Conservation (phyloP, 2,888 invertebrate species). For the Drosophila dives region DNA sequence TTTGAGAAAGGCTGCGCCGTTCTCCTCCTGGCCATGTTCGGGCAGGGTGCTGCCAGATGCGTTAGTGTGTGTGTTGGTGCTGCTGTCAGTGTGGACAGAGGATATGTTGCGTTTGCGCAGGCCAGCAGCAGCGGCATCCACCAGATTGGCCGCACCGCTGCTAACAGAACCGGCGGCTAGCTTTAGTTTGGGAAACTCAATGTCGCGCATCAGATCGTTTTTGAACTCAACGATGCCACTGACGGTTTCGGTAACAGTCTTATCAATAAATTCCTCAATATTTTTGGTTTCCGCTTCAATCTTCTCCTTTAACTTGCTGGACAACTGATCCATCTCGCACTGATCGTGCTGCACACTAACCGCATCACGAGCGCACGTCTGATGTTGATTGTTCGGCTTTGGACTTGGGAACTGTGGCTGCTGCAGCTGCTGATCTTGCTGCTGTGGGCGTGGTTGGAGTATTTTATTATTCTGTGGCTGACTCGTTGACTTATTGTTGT, state of each 20-base stretch:
- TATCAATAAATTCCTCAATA: slow-evolving; percentile 85
- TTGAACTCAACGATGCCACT: slow-evolving; percentile 85
- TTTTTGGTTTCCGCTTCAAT: slow-evolving; percentile 84
- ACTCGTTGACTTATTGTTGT: slow-evolving; percentile 10
- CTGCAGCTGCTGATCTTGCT: slow-evolving; percentile 12
- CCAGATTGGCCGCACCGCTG: slow-evolving; percentile 43
- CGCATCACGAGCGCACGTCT: slow-evolving; percentile 79
- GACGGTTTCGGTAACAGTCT: slow-evolving; percentile 85
- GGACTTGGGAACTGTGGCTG: slow-evolving; percentile 41
- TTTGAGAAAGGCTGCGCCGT: slow-evolving; percentile 81
- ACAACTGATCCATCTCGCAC: slow-evolving; percentile 85
- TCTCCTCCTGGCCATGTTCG: slow-evolving; percentile 42
- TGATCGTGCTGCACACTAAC: slow-evolving; percentile 84
- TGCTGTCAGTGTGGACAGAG: slow-evolving; percentile 43
- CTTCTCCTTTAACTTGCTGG: slow-evolving; percentile 84
- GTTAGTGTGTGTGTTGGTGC: slow-evolving; percentile 7
- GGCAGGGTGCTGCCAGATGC: slow-evolving; percentile 5
- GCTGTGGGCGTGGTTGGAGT: slow-evolving; percentile 62
- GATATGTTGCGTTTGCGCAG: slow-evolving; percentile 83
- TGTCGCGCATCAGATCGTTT: slow-evolving; percentile 85
- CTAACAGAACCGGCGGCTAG: slow-evolving; percentile 51
- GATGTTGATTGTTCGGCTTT: slow-evolving; percentile 26
- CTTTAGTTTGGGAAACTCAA: slow-evolving; percentile 71
- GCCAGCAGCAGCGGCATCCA: slow-evolving; percentile 61
- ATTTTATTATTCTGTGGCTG: slow-evolving; percentile 48